Evolutionary conservation across 1,140 invertebrate species (phyloP).

Genomic region (Leptinotarsa lineolata): DNA sequence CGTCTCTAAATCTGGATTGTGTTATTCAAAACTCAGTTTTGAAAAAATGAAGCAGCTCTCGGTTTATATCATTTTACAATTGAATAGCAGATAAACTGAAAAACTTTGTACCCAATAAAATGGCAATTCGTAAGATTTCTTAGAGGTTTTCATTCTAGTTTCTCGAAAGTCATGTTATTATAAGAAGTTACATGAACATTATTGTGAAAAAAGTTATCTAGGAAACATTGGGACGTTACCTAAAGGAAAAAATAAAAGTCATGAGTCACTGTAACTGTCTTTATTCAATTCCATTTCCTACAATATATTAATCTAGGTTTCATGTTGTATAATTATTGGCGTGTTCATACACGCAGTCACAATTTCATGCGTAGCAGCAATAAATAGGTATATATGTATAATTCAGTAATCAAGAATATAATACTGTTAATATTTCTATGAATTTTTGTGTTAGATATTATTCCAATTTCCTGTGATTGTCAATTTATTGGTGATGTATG

Average conservation of each 20-base stretch:
- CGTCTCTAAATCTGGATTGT: too few species aligned
- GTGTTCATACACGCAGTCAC: constrained; percentile 11
- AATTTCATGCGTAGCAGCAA: constrained; percentile 31
- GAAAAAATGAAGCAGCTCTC: too few species aligned
- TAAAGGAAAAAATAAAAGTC: not conserved
- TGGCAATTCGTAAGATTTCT: too few species aligned
- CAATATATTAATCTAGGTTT: constrained; percentile 30
- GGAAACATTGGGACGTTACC: too few species aligned
- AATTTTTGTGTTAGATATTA: not conserved
- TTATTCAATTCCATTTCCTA: constrained; percentile 33
- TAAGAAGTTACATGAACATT: too few species aligned
- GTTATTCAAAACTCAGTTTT: too few species aligned
- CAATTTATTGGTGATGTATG: not conserved
- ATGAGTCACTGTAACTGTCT: constrained; percentile 27
- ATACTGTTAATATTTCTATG: not conserved
- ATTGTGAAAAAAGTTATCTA: too few species aligned
- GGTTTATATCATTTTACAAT: too few species aligned
- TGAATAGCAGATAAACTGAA: too few species aligned
- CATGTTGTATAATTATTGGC: constrained; percentile 30
- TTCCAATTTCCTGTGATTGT: constrained; percentile 16
- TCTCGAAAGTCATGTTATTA: too few species aligned
- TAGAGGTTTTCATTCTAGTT: too few species aligned
- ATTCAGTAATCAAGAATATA: not conserved
- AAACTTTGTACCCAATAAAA: too few species aligned
- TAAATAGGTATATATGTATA: constrained; percentile 25